Base-by-base conservation (phyloP, 2,888 invertebrate genomes). In the Pyrocoelia pectoralis region DNA sequence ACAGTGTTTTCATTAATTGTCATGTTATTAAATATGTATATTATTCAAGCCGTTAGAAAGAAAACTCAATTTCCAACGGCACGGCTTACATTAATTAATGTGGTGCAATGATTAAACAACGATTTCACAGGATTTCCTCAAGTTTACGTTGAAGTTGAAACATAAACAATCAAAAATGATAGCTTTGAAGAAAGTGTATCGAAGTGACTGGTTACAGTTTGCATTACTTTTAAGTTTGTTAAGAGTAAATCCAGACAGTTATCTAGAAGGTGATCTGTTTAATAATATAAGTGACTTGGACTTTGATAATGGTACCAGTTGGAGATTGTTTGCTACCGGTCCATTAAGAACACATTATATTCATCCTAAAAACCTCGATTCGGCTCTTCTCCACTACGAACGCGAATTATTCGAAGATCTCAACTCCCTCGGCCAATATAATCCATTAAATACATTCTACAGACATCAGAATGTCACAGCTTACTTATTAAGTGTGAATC, bases 151-250 rank as follows among this genome's bases (percentile, higher is more conserved):
- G 9, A 33, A 6, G n/a, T n/a, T 2, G 9, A 33, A 33, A 2
- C 3, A 24, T 54, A 38, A 1, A 54, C 38, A 14, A 54, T 15
- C 13, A 18, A 68, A 62, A 70, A 94, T 94, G 93, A 85, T 93
- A 82, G 89, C 90, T 73, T 82, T 92, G 73, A 94, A 94, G 83
- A 94, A 94, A 80, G 83, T 92, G 49, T 92, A 92, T 75, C 88
- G 91, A 53, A 92, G 93, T 79, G 93, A 94, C 83, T 83, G 94
- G 74, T 81, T 95, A 68, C 89, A 94, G 79, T 83, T 94, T 72
- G 91, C 95, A 71, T 80, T 96, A 79, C 85, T 95, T 70, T 83
- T 95, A 74, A 90, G 94, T 79, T 84, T 95, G 69, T 80, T 95
- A 56, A 87, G 93, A 72, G 89, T 90, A 10, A 89, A 93, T 77